Conservation (phyloP, 2,113 vertebrate species). For the Tetrax tetrax region DNA sequence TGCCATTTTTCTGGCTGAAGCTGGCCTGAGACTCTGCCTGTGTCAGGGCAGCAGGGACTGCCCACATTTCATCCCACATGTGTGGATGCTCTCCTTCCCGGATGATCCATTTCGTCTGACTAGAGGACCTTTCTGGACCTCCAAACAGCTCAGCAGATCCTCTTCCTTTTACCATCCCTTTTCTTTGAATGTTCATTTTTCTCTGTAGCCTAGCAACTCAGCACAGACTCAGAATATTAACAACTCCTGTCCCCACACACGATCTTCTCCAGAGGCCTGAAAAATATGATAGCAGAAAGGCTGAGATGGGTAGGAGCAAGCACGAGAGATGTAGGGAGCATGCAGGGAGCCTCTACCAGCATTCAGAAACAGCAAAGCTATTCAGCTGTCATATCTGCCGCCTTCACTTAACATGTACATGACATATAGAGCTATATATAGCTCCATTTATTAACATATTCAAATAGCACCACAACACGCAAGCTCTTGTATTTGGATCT, state of each 20-base stretch:
- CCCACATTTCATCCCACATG: neutral
- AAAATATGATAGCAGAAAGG: conserved; percentile 23
- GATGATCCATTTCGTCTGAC: neutral
- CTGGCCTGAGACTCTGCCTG: neutral
- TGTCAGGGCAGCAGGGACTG: neutral
- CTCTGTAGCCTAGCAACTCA: conserved; percentile 71
- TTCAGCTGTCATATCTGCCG: conserved; percentile 43
- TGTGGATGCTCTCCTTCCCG: neutral
- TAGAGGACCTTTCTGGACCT: conserved; percentile 17
- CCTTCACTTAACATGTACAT: conserved; percentile 48
- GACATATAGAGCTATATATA: conserved; percentile 52
- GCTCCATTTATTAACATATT: conserved; percentile 56
- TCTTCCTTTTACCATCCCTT: conserved; percentile 43
- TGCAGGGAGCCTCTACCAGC: conserved; percentile 1
- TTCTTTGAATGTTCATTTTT: conserved; percentile 69
- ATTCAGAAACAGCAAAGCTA: conserved; percentile 22
- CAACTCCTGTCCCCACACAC: conserved; percentile 52
- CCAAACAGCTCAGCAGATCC: conserved; percentile 40
- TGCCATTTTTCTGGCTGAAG: neutral
- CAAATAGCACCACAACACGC: neutral
- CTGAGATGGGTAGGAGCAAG: neutral
- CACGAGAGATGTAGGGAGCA: neutral
- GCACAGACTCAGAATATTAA: conserved; percentile 68
- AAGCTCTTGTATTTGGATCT: neutral
- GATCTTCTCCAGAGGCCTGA: conserved; percentile 54